These are phyloP conservation scores for Zeus faber DNA, from an alignment of 2,113 vertebrate species.

Conservation along the genomic window DNA sequence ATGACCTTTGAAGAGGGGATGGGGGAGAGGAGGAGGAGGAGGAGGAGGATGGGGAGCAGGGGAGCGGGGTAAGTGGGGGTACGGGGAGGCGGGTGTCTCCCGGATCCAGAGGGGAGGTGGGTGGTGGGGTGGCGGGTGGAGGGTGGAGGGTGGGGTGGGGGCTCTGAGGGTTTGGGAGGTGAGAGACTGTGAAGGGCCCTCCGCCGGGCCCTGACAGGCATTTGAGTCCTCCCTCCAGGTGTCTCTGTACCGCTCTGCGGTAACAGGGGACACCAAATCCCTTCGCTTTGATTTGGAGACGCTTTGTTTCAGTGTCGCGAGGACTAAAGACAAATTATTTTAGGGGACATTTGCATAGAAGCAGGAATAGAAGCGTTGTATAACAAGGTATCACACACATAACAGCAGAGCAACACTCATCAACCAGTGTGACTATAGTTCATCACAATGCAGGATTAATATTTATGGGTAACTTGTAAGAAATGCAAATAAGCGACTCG, in stretches of 20 bases:
- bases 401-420: too few relatives aligned
- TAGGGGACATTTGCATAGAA: too few relatives aligned
- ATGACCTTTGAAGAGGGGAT: conserved; percentile 65
- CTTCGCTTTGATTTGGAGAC: too few relatives aligned
- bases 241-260: conserved; percentile 7
- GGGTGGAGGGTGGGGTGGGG: conserved; percentile 21
- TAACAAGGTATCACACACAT: too few relatives aligned
- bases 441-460: too few relatives aligned
- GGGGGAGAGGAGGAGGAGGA: conserved; percentile 12
- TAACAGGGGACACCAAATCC: too few relatives aligned
- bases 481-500: too few relatives aligned
- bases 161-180: conserved; percentile 55
- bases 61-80: conserved; percentile 8
- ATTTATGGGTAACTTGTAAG: too few relatives aligned
- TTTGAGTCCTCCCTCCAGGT: conserved; percentile 69
- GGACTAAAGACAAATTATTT: too few relatives aligned
- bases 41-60: conserved; percentile 24
- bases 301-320: too few relatives aligned
- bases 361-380: too few relatives aligned
- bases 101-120: conserved; percentile 18
- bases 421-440: too few relatives aligned
- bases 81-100: conserved; percentile 14
- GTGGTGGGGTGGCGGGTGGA: conserved; percentile 12
- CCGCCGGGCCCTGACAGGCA: conserved; percentile 55
- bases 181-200: conserved; percentile 74